Evolutionary conservation across 2,797 vertebrate genomes (phyloP).

Genomic region (Sebastes jordani): DNA sequence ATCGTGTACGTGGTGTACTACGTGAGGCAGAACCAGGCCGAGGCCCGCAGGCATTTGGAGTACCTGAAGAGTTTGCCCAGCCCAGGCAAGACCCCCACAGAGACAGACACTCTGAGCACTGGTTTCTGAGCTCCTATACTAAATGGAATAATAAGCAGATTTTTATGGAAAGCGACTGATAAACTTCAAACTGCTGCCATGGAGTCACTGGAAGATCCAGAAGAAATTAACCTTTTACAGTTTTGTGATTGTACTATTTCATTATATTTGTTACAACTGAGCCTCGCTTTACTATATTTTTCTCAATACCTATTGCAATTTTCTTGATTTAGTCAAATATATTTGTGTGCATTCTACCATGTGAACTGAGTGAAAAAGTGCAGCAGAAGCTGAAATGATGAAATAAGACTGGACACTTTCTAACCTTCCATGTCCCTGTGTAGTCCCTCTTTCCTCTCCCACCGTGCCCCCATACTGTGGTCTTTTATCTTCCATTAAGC

Average conservation of each 20-base stretch:
- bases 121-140: conserved; percentile 72
- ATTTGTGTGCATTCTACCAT: neutral
- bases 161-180: conserved; percentile 6
- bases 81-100: conserved; percentile 66
- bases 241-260: conserved; percentile 15
- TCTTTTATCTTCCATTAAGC: conserved; percentile 65
- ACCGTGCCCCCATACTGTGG: neutral
- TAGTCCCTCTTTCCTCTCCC: conserved; percentile 2
- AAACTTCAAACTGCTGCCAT: conserved; percentile 13
- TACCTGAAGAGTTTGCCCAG: conserved; percentile 84
- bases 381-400: conserved; percentile 12
- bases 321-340: neutral
- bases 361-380: neutral
- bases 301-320: neutral
- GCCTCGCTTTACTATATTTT: neutral
- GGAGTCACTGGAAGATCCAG: neutral
- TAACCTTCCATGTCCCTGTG: conserved; percentile 9
- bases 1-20: conserved; percentile 84
- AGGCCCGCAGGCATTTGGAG: conserved; percentile 80
- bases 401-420: conserved; percentile 14
- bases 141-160: conserved; percentile 13
- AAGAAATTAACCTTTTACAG: conserved; percentile 13
- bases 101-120: conserved; percentile 82
- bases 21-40: conserved; percentile 82
- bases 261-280: conserved; percentile 28